A percentile compares a stretch with the other conserved stretches of the same genome.
phyloP scores from a whole-genome alignment of 2,797 vertebrate species.

The Neostethus bicornis region DNA sequence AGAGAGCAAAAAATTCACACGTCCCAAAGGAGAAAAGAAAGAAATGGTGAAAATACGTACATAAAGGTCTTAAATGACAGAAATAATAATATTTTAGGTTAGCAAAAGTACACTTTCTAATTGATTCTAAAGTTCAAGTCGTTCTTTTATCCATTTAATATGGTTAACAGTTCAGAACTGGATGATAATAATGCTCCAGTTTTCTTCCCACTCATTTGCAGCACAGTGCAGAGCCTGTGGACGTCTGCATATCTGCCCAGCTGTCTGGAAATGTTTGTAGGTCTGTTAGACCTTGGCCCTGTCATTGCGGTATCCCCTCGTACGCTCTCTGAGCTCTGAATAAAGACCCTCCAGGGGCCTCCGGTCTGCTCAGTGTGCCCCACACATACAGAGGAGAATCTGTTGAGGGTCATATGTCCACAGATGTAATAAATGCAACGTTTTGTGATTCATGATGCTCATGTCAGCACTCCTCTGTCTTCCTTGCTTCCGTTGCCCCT shows the following conservation, averaged over 20 bases:
- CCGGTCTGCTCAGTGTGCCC: background rate
- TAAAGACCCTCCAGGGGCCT: conserved; percentile 36
- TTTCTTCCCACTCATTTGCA: conserved; percentile 6
- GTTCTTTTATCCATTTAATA: too few relatives aligned
- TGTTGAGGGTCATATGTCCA: conserved; percentile 46
- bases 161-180: too few relatives aligned
- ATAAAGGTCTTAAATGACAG: too few relatives aligned
- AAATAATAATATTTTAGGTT: too few relatives aligned
- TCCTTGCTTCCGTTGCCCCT: conserved; percentile 37
- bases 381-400: conserved; percentile 20
- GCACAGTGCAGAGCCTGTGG: conserved; percentile 19
- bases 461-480: conserved; percentile 49
- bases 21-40: too few relatives aligned
- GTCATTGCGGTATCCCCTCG: conserved; percentile 40
- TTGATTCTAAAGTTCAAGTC: too few relatives aligned
- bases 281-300: conserved; percentile 52
- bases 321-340: conserved; percentile 54
- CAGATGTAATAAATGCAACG: conserved; percentile 42
- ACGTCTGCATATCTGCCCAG: conserved; percentile 13
- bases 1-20: too few relatives aligned
- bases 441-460: conserved; percentile 55
- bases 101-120: too few relatives aligned
- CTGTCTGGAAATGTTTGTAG: conserved; percentile 41
- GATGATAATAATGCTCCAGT: too few relatives aligned
- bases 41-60: too few relatives aligned